phyloP scores from a whole-genome alignment of 2,797 vertebrate genomes.

The Phoeniculus purpureus region DNA sequence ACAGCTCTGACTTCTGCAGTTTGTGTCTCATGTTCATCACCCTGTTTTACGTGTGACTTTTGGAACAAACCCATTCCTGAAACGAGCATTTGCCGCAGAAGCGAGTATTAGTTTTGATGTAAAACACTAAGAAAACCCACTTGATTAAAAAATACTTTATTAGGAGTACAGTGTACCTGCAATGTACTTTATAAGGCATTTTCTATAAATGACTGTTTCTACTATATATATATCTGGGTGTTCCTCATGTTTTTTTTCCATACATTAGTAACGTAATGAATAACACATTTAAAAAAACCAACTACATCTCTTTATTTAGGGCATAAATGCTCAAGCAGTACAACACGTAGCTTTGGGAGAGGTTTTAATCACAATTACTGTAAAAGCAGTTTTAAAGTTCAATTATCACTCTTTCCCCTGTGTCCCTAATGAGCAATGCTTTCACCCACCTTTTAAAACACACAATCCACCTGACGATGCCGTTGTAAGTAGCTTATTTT shows the following conservation, averaged over 20 bases:
- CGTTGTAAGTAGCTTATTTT: background rate
- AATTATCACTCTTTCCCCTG: background rate
- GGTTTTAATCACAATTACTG: constrained; percentile 17
- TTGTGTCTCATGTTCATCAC: background rate
- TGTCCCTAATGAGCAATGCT: background rate
- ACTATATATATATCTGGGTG: constrained; percentile 46
- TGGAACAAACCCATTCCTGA: background rate
- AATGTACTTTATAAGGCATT: constrained; percentile 74
- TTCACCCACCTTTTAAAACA: background rate
- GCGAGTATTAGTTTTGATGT: background rate
- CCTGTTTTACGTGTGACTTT: fast-evolving
- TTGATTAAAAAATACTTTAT: constrained; percentile 76
- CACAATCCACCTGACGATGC: background rate
- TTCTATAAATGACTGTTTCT: constrained; percentile 61
- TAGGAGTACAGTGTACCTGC: constrained; percentile 77
- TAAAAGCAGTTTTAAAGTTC: constrained; percentile 38
- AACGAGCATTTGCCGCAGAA: background rate
- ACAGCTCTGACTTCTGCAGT: background rate
- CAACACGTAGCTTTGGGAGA: constrained; percentile 67
- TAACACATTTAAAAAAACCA: constrained; percentile 67
- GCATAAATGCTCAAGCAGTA: constrained; percentile 78
- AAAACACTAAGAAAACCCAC: constrained; percentile 6
- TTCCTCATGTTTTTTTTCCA: constrained; percentile 52
- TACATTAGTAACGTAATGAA: constrained; percentile 65
- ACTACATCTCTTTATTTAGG: constrained; percentile 80